phyloP scores from a whole-genome alignment of 2,113 vertebrate genomes.

The Marmota flaviventris region DNA sequence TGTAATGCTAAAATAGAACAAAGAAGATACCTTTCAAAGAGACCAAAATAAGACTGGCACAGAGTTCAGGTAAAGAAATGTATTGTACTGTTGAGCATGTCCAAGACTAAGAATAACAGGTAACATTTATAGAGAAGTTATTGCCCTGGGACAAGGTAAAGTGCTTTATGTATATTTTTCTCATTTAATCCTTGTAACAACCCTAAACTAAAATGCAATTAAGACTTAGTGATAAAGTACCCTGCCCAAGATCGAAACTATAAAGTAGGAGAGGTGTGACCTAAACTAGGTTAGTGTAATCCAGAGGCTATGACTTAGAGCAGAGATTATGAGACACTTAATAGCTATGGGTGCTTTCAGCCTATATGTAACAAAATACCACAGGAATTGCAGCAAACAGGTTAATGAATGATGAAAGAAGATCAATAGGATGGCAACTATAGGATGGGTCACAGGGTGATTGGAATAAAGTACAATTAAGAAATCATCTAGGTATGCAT shows the following conservation, averaged over 20 bases:
- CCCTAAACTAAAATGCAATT: slow-evolving; percentile 45
- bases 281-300: neutral
- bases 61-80: neutral
- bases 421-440: slow-evolving; percentile 38
- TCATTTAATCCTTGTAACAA: slow-evolving; percentile 19
- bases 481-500: neutral
- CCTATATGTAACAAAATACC: slow-evolving; percentile 6
- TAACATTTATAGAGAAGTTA: neutral
- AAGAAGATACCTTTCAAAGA: slow-evolving; percentile 4
- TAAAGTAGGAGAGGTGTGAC: neutral
- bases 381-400: slow-evolving; percentile 24
- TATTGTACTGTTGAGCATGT: neutral
- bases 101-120: slow-evolving; percentile 21
- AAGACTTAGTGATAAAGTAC: slow-evolving; percentile 22
- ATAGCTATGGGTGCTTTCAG: neutral
- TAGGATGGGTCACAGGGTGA: neutral
- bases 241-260: slow-evolving; percentile 10
- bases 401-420: slow-evolving; percentile 13
- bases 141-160: neutral
- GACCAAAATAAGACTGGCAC: slow-evolving; percentile 18
- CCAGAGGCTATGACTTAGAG: neutral
- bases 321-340: neutral
- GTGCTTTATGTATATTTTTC: neutral
- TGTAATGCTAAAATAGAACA: neutral
- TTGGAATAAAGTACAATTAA: neutral